Evolutionary conservation across 1,140 invertebrate species (phyloP), one percentile per base, ranked within the genome.

Genomic region (Papilio polytes): DNA sequence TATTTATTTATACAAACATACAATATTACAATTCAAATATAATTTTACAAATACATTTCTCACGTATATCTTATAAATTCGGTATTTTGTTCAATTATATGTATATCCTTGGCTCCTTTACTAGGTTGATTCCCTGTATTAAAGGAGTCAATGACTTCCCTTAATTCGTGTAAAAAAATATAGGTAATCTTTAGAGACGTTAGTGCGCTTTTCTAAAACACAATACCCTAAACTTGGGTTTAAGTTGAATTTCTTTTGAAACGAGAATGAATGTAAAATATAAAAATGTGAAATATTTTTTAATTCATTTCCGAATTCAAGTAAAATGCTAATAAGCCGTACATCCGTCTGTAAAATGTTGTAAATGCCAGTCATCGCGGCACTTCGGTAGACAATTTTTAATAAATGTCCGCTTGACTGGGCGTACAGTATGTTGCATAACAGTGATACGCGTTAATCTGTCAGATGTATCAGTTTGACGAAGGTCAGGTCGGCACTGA

Each of bases 401-500:
- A 63, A 81, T 76, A 72, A 74, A 81, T 86, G 82, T 88, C 82
- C 84, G 85, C 74, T 87, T 79, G 74, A 74, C 82, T 85, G 85
- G 80, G 12, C 77, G 59, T 44, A 66, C 78, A 86, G 85, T 84
- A 81, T 84, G 85, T 89, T 90, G 89, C 89, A 89, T 88, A 88
- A 87, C 83, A 85, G 82, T 84, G 87, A 91, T 89, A 88, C 84
- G 90, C 87, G 88, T 89, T 87, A 93, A 92, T 90, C 87, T 92
- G 92, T 94, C 92, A 94, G 86, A 92, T 89, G 86, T 92, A 91
- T 94, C 91, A 94, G 85, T 86, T 88, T 94, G 92, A 94, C 90
- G 92, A 94, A 91, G 92, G 92, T 94, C 87, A 86, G 85, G 84
- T 78, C 77, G 80, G 82, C 82, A 83, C 81, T 85, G 85, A 84